Evolutionary conservation across 2,888 invertebrate species (phyloP).

Genomic region (Drosophila fulvimacula): DNA sequence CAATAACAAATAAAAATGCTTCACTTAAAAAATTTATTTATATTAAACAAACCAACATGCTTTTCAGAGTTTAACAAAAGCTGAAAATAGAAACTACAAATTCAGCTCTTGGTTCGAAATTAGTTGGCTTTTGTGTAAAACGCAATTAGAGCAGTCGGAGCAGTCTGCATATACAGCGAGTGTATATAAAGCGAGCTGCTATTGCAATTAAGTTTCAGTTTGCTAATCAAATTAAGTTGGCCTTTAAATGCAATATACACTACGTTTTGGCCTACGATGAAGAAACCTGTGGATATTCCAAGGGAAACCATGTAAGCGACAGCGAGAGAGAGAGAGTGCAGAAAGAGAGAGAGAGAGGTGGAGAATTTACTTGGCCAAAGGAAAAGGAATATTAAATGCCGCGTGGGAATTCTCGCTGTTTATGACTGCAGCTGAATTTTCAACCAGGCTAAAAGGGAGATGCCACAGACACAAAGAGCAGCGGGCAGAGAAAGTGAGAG

Average conservation of each 20-base stretch:
- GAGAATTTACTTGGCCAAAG: slow-evolving; percentile 75
- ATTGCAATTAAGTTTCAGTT: slow-evolving; percentile 2
- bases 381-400: slow-evolving; percentile 80
- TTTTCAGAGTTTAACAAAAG: background rate
- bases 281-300: slow-evolving; percentile 20
- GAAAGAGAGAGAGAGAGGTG: background rate
- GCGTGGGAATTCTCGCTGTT: slow-evolving; percentile 81
- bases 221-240: slow-evolving; percentile 12
- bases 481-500: background rate
- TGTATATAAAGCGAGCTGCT: background rate
- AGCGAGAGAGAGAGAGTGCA: background rate
- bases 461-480: slow-evolving; percentile 38
- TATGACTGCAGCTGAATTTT: slow-evolving; percentile 65
- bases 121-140: slow-evolving; percentile 1
- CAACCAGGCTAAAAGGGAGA: slow-evolving; percentile 48
- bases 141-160: slow-evolving; percentile 2
- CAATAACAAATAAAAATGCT: background rate
- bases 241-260: slow-evolving; percentile 30
- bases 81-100: background rate
- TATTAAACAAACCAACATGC: background rate
- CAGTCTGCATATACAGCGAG: slow-evolving; percentile 1
- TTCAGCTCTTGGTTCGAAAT: background rate
- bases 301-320: slow-evolving; percentile 43
- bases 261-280: slow-evolving; percentile 5
- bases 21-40: background rate